Evolutionary conservation across 1,140 invertebrate species (phyloP), one percentile per base, ranked within the genome.

Genomic region (Diachasma alloeum): DNA sequence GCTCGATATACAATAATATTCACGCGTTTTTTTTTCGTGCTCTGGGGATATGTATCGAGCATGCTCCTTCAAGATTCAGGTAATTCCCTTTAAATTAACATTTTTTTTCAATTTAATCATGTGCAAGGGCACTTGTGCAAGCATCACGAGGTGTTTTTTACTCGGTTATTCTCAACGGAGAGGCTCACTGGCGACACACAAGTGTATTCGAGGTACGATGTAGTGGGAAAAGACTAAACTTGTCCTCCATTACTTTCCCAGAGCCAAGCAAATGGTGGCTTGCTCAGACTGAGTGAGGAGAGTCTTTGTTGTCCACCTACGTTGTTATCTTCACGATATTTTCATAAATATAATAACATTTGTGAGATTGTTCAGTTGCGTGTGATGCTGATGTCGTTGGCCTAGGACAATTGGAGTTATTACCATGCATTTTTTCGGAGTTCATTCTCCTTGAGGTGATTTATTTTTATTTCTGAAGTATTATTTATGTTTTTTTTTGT

Each of bases 221-320:
- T 78, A 79, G 75, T 79, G 75, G 73, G 71, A 68, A 44, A 79
- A 73, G 80, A 74, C 42, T 72, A 48, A 67, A 85, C 82, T 83
- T 82, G 86, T 85, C 87, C 86, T 87, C 87, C 85, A 88, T 88
- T 88, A 82, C 83, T 87, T 77, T 80, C 81, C 77, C 80, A 80
- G 79, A 66, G 31, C 66, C 80, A 79, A 87, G 87, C 86, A 86
- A 87, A 87, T 85, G 84, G 85, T 87, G 84, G 85, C 80, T 81
- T 31, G 31, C 78, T 72, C 79, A 72, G 74, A 81, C 68, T 75
- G 63, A 74, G 46, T 76, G 70, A 78, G 73, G 70, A 78, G 73
- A 77, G 79, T 79, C 81, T 83, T 85, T 86, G 83, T 85, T 84
- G 67, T 83, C 24, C 77, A 79, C 74, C 59, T 72, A 39, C 15